Conservation (phyloP, 92 coral and sea anemone species). For the Meandrina meandrites region DNA sequence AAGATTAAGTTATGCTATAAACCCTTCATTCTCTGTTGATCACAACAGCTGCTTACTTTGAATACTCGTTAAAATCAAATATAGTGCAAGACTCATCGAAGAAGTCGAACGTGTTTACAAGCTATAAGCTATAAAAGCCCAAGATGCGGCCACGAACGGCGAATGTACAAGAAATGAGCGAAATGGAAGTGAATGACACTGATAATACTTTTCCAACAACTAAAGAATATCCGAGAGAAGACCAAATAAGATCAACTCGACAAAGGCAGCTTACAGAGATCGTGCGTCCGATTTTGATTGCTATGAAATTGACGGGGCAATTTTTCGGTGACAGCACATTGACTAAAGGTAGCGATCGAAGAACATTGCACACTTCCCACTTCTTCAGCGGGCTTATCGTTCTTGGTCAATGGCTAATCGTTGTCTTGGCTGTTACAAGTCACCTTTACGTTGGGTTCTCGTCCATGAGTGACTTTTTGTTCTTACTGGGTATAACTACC, state of each 20-base stretch:
- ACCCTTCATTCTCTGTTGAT: too few species aligned
- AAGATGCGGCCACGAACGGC: background rate
- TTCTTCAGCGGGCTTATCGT: background rate
- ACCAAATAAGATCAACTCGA: background rate
- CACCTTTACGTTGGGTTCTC: background rate
- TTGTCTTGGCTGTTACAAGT: background rate
- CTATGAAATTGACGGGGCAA: conserved; percentile 30
- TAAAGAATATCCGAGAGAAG: background rate
- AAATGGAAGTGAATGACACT: background rate
- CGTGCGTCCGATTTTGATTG: conserved; percentile 13
- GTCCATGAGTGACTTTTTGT: background rate
- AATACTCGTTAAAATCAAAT: too few species aligned
- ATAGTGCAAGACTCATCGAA: too few species aligned
- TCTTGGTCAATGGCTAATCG: conserved; percentile 12
- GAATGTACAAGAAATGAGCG: background rate
- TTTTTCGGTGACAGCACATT: conserved; percentile 12
- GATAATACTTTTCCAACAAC: too few species aligned
- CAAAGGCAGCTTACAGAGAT: background rate
- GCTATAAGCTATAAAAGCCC: too few species aligned
- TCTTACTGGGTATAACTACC: background rate
- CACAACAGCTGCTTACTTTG: too few species aligned
- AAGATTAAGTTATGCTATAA: too few species aligned
- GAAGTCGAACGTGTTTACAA: too few species aligned
- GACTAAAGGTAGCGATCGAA: background rate
- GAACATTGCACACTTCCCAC: background rate